Evolutionary conservation across 2,888 invertebrate genomes (phyloP).

Genomic region (Drosophila diplacantha): DNA sequence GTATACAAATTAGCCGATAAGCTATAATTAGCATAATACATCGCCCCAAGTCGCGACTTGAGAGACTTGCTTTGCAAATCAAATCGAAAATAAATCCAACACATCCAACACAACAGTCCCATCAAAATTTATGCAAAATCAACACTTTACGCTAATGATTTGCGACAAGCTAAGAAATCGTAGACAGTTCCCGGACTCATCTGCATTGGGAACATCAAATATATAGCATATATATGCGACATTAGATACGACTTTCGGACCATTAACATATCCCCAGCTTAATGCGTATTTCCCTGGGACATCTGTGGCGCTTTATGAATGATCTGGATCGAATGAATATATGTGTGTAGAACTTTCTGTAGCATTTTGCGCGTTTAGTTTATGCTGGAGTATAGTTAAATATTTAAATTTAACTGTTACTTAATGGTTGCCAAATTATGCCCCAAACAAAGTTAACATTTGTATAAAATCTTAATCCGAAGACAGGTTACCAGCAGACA

Average conservation of each 20-base stretch:
- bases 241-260: constrained; percentile 24
- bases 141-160: constrained; percentile 65
- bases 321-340: constrained; percentile 44
- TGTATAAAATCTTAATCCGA: constrained; percentile 65
- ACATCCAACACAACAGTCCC: constrained; percentile 20
- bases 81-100: constrained; percentile 36
- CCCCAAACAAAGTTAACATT: constrained; percentile 39
- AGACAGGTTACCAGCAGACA: constrained; percentile 52
- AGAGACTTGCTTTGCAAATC: constrained; percentile 38
- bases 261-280: constrained; percentile 27
- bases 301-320: constrained; percentile 30
- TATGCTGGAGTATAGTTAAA: constrained; percentile 20
- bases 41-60: constrained; percentile 1
- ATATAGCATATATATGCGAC: constrained; percentile 3
- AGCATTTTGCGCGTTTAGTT: constrained; percentile 21
- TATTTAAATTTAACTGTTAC: constrained; percentile 64
- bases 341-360: constrained; percentile 36
- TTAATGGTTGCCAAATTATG: constrained; percentile 67
- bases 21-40: constrained; percentile 33
- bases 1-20: constrained; percentile 35
- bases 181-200: constrained; percentile 35
- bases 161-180: constrained; percentile 38
- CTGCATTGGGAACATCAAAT: constrained; percentile 30
- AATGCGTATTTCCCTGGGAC: constrained; percentile 21
- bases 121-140: constrained; percentile 61